Evolutionary conservation across 2,888 invertebrate species (phyloP).

Genomic region (Spisula solida): DNA sequence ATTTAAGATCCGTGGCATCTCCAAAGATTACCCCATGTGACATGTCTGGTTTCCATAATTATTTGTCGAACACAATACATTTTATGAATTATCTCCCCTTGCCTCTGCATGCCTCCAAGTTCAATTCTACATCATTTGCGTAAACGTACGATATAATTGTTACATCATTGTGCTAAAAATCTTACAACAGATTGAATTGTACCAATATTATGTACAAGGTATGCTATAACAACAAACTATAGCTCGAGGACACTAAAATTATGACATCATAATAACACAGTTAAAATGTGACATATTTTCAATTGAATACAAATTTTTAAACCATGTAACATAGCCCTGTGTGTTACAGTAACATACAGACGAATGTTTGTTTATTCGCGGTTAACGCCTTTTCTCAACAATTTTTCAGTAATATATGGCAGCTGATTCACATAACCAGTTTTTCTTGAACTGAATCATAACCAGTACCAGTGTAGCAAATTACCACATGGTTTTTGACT

Average conservation of each 20-base stretch:
- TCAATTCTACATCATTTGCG: not conserved
- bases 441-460: too few relatives aligned
- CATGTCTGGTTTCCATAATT: too few relatives aligned
- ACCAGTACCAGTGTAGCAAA: too few relatives aligned
- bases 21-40: not conserved
- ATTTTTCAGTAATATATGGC: too few relatives aligned
- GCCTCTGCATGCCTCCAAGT: not conserved
- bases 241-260: not conserved
- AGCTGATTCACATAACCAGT: too few relatives aligned
- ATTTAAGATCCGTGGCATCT: not conserved
- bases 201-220: not conserved
- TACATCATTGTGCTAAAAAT: not conserved
- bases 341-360: not conserved
- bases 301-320: not conserved
- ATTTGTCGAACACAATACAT: not conserved
- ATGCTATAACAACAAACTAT: not conserved
- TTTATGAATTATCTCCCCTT: slow-evolving; percentile 7
- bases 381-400: too few relatives aligned
- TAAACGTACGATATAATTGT: not conserved
- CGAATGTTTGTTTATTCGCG: too few relatives aligned
- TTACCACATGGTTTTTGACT: too few relatives aligned
- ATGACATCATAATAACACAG: not conserved
- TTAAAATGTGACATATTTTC: not conserved
- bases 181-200: not conserved
- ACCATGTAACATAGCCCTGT: not conserved